Conservation (phyloP, 2,797 vertebrate species). For the Furcifer pardalis region DNA sequence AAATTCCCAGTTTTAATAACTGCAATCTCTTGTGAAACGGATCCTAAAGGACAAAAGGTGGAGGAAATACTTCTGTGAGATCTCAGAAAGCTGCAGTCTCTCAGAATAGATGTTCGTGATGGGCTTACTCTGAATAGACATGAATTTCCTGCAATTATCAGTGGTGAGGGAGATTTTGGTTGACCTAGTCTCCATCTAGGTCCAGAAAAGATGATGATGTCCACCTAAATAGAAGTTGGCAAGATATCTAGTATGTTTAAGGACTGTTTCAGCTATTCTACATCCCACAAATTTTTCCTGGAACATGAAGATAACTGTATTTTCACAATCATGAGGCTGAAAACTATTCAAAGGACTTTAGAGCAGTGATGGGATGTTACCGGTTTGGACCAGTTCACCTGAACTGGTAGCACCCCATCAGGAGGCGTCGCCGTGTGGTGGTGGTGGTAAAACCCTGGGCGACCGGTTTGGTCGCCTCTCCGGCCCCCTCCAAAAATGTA, state of each 20-base stretch:
- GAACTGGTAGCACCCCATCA: too few relatives aligned
- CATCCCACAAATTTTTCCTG: neutral
- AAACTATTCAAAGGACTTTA: too few relatives aligned
- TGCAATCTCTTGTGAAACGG: neutral
- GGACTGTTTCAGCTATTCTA: neutral
- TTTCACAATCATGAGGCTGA: too few relatives aligned
- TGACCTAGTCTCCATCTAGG: neutral
- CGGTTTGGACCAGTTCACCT: too few relatives aligned
- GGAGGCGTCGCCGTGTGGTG: too few relatives aligned
- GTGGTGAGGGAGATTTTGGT: neutral
- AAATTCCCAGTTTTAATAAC: neutral
- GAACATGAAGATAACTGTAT: too few relatives aligned
- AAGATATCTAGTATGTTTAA: neutral
- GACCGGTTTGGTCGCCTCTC: too few relatives aligned
- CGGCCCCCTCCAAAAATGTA: too few relatives aligned
- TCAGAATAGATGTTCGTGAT: neutral
- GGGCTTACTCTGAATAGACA: neutral
- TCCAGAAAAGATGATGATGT: neutral
- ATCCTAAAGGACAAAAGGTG: neutral
- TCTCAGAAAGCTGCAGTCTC: neutral
- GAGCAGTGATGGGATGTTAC: too few relatives aligned
- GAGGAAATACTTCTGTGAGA: neutral
- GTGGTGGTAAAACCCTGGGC: too few relatives aligned
- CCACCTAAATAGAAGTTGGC: neutral
- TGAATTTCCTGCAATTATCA: neutral